Evolutionary conservation across 2,888 invertebrate species (phyloP), one percentile per base, ranked within the genome.

Genomic region (Dasysyrphus albostriatus): DNA sequence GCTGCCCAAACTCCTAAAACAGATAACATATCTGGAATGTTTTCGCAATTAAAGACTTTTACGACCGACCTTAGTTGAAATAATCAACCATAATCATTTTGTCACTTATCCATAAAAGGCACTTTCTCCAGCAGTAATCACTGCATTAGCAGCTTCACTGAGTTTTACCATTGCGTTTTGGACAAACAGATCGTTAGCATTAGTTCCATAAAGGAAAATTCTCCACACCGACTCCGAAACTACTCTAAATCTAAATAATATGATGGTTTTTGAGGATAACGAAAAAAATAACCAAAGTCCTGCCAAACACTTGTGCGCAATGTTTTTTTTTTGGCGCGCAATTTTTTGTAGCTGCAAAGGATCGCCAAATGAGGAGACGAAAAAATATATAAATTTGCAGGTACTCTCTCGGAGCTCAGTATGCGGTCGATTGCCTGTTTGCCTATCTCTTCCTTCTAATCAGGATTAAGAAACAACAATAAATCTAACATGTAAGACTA

Each of bases 321-420:
- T 65, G 67, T 37, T 4, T 44, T 37, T 4, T 44, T 51, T 85
- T 85, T 81, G 84, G 84, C 84, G 84, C 84, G 84, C 84, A 85
- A 77, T 65, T 24, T 65, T 42, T 34, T 12, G n/a, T 1, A 10
- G 2, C n/a, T 59, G 1, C 6, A 56, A 74, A 51, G 51, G 67
- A 51, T 59, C 24, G 19, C 47, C 44, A 61, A 73, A 65, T 47
- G 58, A 51, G 5, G 14, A 75, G 42, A 7, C n/a, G 16, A 47
- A 47, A 47, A 16, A 0, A 47, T 8, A 54, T 61, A 34, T 58
- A 74, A 83, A 75, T 75, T 24, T 72, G 72, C 81, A 85, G 82
- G 85, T 82, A 85, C 73, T 19, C 56, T 65, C 29, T 6, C 32
- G 5, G 19, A 12, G 19, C 79, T 65, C 83, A 65, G 77, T 85